Evolutionary conservation across 2,113 vertebrate genomes (phyloP).

Genomic region (Theristicus caerulescens): DNA sequence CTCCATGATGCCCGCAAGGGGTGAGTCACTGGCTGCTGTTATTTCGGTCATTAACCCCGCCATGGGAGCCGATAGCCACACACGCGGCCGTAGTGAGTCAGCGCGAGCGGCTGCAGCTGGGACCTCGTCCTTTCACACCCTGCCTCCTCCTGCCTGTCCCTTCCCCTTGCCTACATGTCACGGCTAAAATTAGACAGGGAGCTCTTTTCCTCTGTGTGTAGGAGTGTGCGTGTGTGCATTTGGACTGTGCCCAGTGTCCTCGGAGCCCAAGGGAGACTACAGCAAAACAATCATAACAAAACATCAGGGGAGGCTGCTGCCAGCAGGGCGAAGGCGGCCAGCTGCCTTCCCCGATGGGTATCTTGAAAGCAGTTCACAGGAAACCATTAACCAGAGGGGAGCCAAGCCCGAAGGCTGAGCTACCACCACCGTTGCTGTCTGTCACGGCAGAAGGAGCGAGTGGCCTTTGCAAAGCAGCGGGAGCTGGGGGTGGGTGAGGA

Average conservation of each 20-base stretch:
- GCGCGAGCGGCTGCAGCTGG: background rate
- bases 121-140: background rate
- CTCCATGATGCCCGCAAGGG: background rate
- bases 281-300: background rate
- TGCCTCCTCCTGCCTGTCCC: background rate
- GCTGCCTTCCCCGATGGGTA: background rate
- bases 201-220: background rate
- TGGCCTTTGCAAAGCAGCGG: background rate
- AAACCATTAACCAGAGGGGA: constrained; percentile 7
- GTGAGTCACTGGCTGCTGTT: background rate
- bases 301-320: background rate
- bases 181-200: background rate
- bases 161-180: background rate
- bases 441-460: background rate
- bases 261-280: background rate
- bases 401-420: background rate
- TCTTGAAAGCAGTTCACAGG: constrained; percentile 4
- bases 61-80: background rate
- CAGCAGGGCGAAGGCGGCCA: background rate
- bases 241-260: background rate
- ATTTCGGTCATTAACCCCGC: background rate
- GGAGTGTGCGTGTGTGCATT: background rate
- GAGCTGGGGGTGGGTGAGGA: background rate
- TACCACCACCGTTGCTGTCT: background rate
- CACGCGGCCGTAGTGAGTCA: background rate